phyloP scores from a whole-genome alignment of 1,140 invertebrate species.

The Pachypeltis micranthus region DNA sequence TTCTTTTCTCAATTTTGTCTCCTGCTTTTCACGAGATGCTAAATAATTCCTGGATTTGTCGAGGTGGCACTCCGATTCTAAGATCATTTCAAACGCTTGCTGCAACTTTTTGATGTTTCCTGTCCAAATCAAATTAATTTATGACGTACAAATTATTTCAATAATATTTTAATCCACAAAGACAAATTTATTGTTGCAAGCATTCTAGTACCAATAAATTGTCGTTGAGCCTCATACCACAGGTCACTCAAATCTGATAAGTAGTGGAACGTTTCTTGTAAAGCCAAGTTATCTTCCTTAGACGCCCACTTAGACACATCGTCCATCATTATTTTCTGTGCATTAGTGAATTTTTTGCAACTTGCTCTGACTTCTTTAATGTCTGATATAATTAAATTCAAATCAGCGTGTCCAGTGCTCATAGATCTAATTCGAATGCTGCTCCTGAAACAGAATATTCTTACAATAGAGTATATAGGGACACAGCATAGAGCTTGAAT shows the following conservation, averaged over 20 bases:
- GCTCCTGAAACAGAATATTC: not conserved
- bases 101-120: not conserved
- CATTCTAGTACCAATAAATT: not conserved
- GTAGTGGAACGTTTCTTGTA: not conserved
- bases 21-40: not conserved
- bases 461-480: too few relatives aligned
- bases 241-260: not conserved
- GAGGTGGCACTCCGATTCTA: not conserved
- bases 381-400: not conserved
- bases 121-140: not conserved
- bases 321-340: not conserved
- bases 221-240: not conserved
- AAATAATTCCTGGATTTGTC: not conserved
- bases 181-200: not conserved
- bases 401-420: not conserved
- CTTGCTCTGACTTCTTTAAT: not conserved
- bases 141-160: not conserved
- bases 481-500: too few relatives aligned
- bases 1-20: not conserved
- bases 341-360: not conserved
- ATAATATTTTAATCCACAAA: not conserved
- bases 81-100: not conserved
- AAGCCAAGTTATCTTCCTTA: not conserved
- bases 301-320: not conserved
- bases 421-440: not conserved